Conservation (phyloP, 2,113 vertebrate genomes). For the Labeo rohita region DNA sequence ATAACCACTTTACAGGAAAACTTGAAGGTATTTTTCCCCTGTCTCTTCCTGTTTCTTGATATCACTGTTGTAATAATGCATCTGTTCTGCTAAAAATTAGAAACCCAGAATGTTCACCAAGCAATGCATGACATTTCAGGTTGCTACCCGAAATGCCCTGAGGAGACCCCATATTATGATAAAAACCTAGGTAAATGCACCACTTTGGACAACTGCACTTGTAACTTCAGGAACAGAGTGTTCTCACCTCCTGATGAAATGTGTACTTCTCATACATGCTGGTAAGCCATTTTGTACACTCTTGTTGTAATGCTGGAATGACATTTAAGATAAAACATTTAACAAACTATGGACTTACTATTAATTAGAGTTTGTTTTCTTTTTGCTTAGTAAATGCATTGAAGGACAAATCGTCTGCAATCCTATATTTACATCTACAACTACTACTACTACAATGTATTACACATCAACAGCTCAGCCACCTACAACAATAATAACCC, state of each 20-base stretch:
- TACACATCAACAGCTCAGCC: neutral
- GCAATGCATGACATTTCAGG: constrained; percentile 65
- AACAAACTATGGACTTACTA: neutral
- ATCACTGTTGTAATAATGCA: neutral
- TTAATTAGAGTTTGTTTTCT: neutral
- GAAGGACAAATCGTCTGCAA: constrained; percentile 62
- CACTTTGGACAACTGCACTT: constrained; percentile 75
- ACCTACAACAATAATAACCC: constrained; percentile 2
- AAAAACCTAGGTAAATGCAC: constrained; percentile 81
- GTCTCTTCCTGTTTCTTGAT: neutral
- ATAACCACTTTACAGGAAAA: constrained; percentile 69
- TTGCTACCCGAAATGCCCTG: constrained; percentile 84
- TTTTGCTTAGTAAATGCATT: constrained; percentile 61
- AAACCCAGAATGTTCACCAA: neutral
- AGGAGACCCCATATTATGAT: constrained; percentile 78
- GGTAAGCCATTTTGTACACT: constrained; percentile 63
- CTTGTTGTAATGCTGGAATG: neutral
- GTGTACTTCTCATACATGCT: constrained; percentile 36
- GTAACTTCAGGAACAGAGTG: constrained; percentile 74
- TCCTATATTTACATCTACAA: constrained; percentile 1
- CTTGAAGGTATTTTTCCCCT: constrained; percentile 78
- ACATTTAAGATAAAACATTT: neutral
- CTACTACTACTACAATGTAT: constrained; percentile 5
- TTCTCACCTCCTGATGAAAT: constrained; percentile 63
- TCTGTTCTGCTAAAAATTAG: neutral